Evolutionary conservation across 2,888 invertebrate species (phyloP), one percentile per base, ranked within the genome.

Genomic region (Drosophila mercatorum): DNA sequence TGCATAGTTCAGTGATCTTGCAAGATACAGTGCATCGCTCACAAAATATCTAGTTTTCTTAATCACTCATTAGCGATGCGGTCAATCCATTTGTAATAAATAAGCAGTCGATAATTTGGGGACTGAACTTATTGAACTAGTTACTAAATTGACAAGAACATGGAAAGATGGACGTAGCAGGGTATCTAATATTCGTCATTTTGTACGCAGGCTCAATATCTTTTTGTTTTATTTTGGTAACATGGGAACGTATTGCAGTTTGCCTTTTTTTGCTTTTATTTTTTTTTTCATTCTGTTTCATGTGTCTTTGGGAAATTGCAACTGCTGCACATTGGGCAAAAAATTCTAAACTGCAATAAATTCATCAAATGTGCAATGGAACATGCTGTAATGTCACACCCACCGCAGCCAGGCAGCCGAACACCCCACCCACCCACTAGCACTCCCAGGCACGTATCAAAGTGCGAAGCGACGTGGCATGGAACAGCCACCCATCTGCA

Each of bases 291-390:
- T 31, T 5, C 36, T 67, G 56, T 47, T 70, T 49, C 57, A 46
- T 65, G 62, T 47, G 57, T 78, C 67, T 72, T 68, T 59, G 43
- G 63, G 56, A 70, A 76, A 70, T 68, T 88, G 86, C 89, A 83
- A 86, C 82, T 65, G 88, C 88, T 90, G 90, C 87, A 86, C 68
- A 75, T 73, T 82, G 90, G 74, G 69, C 68, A 82, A 89, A 89
- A 91, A 90, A 84, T 91, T 91, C 91, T 90, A 91, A 91, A 91
- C 85, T 89, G 91, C 92, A 90, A 91, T 91, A 91, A 91, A 91
- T 91, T 92, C 91, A 90, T 92, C 92, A 92, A 88, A 91, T 91
- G 91, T 88, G 91, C 91, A 91, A 91, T 91, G 91, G 86, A 89
- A 88, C 87, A 88, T 88, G 87, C 89, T 90, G 90, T 89, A 90